Conservation (phyloP, 2,113 vertebrate genomes). For the Prunella himalayana region DNA sequence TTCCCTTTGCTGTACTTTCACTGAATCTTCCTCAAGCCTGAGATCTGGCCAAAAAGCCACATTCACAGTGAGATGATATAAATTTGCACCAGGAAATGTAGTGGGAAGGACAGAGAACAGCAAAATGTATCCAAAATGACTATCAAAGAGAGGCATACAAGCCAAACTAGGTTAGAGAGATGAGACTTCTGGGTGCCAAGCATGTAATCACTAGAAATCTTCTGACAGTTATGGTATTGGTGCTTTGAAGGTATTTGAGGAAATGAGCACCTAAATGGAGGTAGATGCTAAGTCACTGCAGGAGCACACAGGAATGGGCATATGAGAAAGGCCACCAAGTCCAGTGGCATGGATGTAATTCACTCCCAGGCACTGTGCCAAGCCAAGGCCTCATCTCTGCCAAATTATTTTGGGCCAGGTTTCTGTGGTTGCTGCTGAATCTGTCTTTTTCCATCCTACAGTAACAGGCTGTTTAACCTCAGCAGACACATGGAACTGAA, state of each 20-base stretch:
- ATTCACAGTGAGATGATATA: not conserved
- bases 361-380: not conserved
- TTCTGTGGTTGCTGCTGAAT: conserved; percentile 29
- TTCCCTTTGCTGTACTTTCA: not conserved
- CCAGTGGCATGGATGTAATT: conserved; percentile 14
- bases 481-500: not conserved
- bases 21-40: not conserved
- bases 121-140: not conserved
- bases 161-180: not conserved
- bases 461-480: not conserved
- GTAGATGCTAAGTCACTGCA: not conserved
- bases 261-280: not conserved
- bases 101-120: not conserved
- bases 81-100: not conserved
- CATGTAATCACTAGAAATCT: not conserved
- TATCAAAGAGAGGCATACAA: not conserved
- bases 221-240: not conserved
- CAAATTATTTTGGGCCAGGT: conserved; percentile 4
- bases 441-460: not conserved
- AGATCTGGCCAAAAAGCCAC: not conserved
- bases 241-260: not conserved
- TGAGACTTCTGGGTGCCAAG: not conserved
- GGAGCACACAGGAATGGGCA: not conserved
- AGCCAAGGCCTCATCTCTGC: not conserved
- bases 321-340: not conserved